Conservation (phyloP, 2,797 vertebrate species). For the Siniperca scherzeri region DNA sequence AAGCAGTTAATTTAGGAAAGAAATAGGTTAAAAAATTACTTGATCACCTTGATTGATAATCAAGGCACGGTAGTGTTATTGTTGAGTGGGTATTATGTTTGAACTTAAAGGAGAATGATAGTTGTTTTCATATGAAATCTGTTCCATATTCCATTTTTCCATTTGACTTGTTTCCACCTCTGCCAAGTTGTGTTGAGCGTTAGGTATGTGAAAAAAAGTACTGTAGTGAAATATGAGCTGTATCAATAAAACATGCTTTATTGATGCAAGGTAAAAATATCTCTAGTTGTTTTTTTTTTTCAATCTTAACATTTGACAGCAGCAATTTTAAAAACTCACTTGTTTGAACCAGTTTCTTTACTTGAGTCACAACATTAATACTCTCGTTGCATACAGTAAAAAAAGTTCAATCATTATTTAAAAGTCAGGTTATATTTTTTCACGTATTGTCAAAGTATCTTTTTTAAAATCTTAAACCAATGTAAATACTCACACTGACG, state of each 20-base stretch:
- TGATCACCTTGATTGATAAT: constrained; percentile 55
- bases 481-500: constrained; percentile 32
- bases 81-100: constrained; percentile 40
- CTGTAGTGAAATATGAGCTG: constrained; percentile 57
- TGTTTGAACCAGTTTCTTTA: constrained; percentile 44
- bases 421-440: constrained; percentile 65
- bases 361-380: constrained; percentile 57
- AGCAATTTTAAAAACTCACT: constrained; percentile 58
- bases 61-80: constrained; percentile 38
- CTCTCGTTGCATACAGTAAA: constrained; percentile 74
- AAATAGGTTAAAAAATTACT: constrained; percentile 43
- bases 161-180: constrained; percentile 62
- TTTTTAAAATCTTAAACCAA: constrained; percentile 43
- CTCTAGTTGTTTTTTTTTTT: constrained; percentile 22
- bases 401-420: constrained; percentile 63
- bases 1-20: constrained; percentile 59
- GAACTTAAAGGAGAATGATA: constrained; percentile 46
- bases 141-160: constrained; percentile 78
- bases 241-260: constrained; percentile 83
- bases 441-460: constrained; percentile 39
- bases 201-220: constrained; percentile 36
- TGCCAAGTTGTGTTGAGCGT: constrained; percentile 55
- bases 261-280: constrained; percentile 67
- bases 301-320: constrained; percentile 43
- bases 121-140: constrained; percentile 65